A percentile compares a stretch with the other conserved stretches of the same genome.
Conservation (phyloP, 2,113 vertebrate species). For the Eulemur rufifrons region DNA sequence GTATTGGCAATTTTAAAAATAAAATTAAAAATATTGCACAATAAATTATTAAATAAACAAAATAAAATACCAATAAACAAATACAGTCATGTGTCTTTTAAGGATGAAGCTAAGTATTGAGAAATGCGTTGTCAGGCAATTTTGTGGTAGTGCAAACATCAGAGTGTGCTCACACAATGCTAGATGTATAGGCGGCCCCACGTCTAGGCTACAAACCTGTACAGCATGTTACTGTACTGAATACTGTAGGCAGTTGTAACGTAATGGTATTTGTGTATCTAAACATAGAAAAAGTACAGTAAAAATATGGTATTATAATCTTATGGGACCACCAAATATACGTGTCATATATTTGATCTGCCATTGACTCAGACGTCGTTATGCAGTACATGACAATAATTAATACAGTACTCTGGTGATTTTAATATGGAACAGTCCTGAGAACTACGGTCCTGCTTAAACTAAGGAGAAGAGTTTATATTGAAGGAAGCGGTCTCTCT, state of each 20-base stretch:
- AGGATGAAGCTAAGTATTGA: neutral
- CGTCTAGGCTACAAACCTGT: neutral
- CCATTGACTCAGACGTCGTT: neutral
- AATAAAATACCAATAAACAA: neutral
- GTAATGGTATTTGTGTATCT: neutral
- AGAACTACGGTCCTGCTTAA: neutral
- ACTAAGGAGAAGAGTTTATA: neutral
- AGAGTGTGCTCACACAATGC: neutral
- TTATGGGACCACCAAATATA: neutral
- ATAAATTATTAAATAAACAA: neutral
- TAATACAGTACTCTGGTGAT: neutral
- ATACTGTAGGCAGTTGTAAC: neutral
- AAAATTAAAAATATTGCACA: neutral
- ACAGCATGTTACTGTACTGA: neutral
- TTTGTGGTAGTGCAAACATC: neutral
- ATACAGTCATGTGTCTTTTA: neutral
- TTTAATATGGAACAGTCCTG: neutral
- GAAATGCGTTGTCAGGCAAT: neutral
- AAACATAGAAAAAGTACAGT: neutral
- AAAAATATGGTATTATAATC: neutral
- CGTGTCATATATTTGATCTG: neutral
- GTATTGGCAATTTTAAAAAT: neutral
- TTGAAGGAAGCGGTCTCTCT: neutral
- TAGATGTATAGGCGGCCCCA: neutral
- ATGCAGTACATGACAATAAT: neutral